These are phyloP conservation scores for Neodon shergylaensis DNA, from an alignment of 2,113 vertebrate genomes.

Conservation along the genomic window DNA sequence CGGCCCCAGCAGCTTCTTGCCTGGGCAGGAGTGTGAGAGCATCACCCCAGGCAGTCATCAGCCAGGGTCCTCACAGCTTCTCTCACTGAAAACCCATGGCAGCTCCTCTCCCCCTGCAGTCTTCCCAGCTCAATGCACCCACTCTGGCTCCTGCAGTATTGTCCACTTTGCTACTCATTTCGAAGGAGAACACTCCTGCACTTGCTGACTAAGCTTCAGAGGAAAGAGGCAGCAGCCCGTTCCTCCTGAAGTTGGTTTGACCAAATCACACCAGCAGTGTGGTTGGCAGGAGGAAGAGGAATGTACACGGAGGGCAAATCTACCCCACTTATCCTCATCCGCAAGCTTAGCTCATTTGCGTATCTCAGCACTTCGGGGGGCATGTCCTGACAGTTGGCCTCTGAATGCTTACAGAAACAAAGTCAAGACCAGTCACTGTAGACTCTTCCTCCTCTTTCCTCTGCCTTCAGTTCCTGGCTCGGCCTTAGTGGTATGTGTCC, in stretches of 20 bases:
- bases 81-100: not conserved
- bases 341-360: not conserved
- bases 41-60: not conserved
- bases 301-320: fast-evolving
- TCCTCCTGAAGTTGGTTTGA: too few species aligned
- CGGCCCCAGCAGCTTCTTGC: fast-evolving
- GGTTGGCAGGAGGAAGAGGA: not conserved
- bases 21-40: not conserved
- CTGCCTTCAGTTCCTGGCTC: too few species aligned
- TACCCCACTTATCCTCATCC: not conserved
- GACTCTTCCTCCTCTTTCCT: not conserved
- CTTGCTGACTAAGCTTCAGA: not conserved
- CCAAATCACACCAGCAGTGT: not conserved
- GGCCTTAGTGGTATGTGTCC: fast-evolving
- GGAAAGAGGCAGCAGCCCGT: not conserved
- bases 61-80: not conserved
- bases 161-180: not conserved
- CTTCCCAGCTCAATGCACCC: fast-evolving
- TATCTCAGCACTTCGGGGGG: too few species aligned
- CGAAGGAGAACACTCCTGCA: not conserved
- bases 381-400: fast-evolving
- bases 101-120: fast-evolving
- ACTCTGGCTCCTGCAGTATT: fast-evolving
- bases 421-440: too few species aligned
- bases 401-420: too few species aligned